Conservation (phyloP, 2,113 vertebrate species). For the Ciconia maguari region DNA sequence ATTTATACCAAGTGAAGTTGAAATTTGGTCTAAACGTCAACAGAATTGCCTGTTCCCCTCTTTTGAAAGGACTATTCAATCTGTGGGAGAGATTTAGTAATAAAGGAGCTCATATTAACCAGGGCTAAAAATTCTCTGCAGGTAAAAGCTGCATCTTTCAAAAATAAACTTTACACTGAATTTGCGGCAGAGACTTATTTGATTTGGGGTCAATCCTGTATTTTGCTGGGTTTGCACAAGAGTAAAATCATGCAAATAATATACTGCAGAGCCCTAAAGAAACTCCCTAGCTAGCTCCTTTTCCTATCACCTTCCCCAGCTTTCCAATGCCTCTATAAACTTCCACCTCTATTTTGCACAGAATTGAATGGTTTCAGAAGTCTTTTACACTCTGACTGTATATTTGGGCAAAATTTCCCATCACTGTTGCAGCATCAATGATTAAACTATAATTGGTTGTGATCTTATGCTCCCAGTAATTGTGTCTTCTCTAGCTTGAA, state of each 20-base stretch:
- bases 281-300: background rate
- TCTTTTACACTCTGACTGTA: background rate
- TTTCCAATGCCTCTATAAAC: background rate
- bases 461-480: conserved; percentile 44
- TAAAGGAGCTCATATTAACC: background rate
- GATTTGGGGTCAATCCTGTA: background rate
- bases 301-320: conserved; percentile 25
- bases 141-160: background rate
- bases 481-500: background rate
- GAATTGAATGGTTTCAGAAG: conserved; percentile 21
- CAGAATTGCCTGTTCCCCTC: background rate
- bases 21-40: background rate
- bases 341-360: background rate
- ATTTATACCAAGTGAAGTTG: background rate
- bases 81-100: background rate
- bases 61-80: background rate
- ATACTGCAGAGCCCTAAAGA: background rate
- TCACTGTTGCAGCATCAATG: background rate
- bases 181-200: conserved; percentile 11
- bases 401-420: conserved; percentile 20
- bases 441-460: conserved; percentile 46
- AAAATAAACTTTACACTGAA: background rate
- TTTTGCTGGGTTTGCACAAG: conserved; percentile 36
- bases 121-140: background rate
- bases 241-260: conserved; percentile 44